Conservation (phyloP, 35 echinoderm and acorn worm genomes). For the Apostichopus parvimensis region DNA sequence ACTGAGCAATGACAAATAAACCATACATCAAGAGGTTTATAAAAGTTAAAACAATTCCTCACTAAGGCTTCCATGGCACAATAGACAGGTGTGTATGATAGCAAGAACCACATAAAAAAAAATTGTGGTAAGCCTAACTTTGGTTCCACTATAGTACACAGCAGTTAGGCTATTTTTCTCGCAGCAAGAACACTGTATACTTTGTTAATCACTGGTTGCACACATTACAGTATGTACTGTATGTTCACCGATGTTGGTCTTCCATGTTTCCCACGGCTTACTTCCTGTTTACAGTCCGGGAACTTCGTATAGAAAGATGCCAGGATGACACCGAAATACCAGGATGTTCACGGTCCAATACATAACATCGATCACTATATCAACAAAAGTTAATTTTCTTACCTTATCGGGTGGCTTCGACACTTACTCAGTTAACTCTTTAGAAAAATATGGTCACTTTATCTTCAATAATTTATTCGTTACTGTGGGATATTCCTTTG, state of each 20-base stretch:
- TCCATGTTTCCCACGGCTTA: not conserved
- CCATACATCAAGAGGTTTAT: too few species aligned
- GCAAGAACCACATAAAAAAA: too few species aligned
- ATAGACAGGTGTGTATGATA: too few species aligned
- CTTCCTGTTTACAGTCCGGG: slow-evolving; percentile 53
- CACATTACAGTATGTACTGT: not conserved
- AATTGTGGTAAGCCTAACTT: too few species aligned
- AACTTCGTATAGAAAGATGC: slow-evolving; percentile 4
- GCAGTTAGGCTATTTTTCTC: too few species aligned
- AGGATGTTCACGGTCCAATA: slow-evolving; percentile 13
- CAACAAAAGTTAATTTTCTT: not conserved
- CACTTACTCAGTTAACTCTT: not conserved
- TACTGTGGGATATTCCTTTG: not conserved
- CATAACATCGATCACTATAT: not conserved
- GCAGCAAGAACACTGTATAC: too few species aligned
- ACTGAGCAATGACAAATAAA: too few species aligned
- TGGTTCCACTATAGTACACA: too few species aligned
- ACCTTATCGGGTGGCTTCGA: slow-evolving; percentile 1
- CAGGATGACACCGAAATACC: slow-evolving; percentile 39
- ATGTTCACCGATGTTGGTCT: not conserved
- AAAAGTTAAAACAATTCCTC: too few species aligned
- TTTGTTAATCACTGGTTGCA: too few species aligned
- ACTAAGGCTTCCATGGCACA: too few species aligned
- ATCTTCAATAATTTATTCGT: slow-evolving; percentile 10
- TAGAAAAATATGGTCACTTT: not conserved